These are phyloP conservation scores for Lepisosteus osseus DNA, from an alignment of 2,113 vertebrate genomes.

Conservation along the genomic window DNA sequence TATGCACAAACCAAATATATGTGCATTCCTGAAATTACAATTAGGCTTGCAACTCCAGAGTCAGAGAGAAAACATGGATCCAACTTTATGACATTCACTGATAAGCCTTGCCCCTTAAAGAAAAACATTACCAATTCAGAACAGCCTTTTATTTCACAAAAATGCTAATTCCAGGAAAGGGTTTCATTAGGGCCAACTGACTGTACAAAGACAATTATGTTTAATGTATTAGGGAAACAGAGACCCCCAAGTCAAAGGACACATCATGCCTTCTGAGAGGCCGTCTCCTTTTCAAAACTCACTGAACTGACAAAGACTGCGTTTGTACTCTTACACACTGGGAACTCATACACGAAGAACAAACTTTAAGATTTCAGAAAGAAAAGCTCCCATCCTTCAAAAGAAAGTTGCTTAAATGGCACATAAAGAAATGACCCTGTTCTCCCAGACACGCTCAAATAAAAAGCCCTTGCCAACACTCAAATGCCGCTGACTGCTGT, in stretches of 20 bases:
- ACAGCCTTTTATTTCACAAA: too few relatives aligned
- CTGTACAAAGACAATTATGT: slow-evolving; percentile 39
- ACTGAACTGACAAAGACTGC: slow-evolving; percentile 37
- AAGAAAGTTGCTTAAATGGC: too few relatives aligned
- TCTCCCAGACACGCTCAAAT: too few relatives aligned
- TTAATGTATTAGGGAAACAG: slow-evolving; percentile 48
- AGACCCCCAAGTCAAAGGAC: slow-evolving; percentile 41
- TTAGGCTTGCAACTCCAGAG: too few relatives aligned
- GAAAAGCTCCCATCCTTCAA: background rate
- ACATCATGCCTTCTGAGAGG: slow-evolving; percentile 18
- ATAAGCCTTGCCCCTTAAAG: too few relatives aligned
- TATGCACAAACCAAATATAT: too few relatives aligned
- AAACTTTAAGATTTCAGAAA: slow-evolving; percentile 40
- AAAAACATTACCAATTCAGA: too few relatives aligned
- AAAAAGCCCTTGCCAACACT: background rate
- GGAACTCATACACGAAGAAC: slow-evolving; percentile 27
- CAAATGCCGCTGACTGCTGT: background rate
- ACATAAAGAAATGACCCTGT: too few relatives aligned
- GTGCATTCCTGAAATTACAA: too few relatives aligned
- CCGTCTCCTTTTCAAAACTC: slow-evolving; percentile 28
- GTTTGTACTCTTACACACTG: slow-evolving; percentile 35
- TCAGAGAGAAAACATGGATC: too few relatives aligned
- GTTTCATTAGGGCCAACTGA: slow-evolving; percentile 35
- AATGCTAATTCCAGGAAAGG: too few relatives aligned
- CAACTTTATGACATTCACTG: too few relatives aligned